phyloP scores from a whole-genome alignment of 2,888 invertebrate species.

The Cerastoderma edule region DNA sequence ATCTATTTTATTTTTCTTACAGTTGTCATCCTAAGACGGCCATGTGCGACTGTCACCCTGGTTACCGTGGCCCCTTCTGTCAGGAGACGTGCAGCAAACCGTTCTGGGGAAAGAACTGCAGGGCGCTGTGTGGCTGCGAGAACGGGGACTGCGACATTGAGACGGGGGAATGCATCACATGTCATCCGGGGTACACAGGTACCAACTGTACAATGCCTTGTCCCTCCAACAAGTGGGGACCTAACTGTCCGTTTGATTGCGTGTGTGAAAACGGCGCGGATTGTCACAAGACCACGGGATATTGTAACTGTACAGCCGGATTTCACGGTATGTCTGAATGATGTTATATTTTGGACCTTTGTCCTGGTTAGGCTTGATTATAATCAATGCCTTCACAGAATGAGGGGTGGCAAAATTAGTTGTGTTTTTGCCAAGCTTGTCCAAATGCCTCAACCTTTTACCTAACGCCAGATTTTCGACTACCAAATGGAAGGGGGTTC shows the following conservation, averaged over 20 bases:
- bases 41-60: conserved; percentile 72
- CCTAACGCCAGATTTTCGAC: no score
- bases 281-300: conserved; percentile 71
- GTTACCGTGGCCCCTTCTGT: conserved; percentile 65
- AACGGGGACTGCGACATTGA: conserved; percentile 66
- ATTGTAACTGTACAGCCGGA: conserved; percentile 68
- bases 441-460: no score
- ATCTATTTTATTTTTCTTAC: conserved; percentile 27
- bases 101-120: conserved; percentile 63
- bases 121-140: conserved; percentile 58
- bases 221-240: conserved; percentile 53
- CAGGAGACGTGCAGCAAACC: conserved; percentile 58
- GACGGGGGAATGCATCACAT: conserved; percentile 61
- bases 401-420: no score
- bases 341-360: no score
- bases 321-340: conserved; percentile 64
- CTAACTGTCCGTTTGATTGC: conserved; percentile 64
- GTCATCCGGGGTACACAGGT: conserved; percentile 45
- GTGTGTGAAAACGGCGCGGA: conserved; percentile 66
- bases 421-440: no score
- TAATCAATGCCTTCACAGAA: no score
- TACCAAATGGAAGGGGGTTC: no score
- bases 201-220: conserved; percentile 40
- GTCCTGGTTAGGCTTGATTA: no score
- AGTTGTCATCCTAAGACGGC: conserved; percentile 82